Conservation (phyloP, 2,113 vertebrate species). For the Micronycteris hirsuta region DNA sequence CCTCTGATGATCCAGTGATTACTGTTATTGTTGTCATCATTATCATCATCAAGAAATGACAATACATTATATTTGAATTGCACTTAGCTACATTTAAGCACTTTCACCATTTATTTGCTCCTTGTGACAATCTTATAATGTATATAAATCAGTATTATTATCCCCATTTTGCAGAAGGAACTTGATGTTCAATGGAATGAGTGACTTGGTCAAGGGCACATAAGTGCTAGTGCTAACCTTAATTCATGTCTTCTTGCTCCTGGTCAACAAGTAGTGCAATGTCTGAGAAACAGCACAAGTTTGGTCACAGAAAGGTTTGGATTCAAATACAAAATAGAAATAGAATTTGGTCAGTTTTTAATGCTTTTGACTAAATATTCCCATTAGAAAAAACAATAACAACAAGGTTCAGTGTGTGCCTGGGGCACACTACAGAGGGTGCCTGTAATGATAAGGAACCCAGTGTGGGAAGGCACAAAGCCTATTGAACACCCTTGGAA, state of each 20-base stretch:
- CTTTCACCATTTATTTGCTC: background rate
- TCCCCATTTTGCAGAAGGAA: background rate
- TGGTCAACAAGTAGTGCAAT: background rate
- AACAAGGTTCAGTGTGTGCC: background rate
- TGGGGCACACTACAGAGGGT: background rate
- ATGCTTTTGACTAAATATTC: background rate
- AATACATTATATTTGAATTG: background rate
- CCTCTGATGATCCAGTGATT: background rate
- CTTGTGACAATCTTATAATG: background rate
- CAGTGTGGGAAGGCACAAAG: background rate
- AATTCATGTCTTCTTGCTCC: background rate
- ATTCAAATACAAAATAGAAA: background rate
- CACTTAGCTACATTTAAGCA: background rate
- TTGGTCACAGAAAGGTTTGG: background rate
- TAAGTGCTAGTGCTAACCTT: background rate
- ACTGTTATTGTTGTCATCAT: background rate
- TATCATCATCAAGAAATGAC: background rate
- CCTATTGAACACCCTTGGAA: background rate
- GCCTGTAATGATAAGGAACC: background rate
- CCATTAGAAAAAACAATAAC: background rate
- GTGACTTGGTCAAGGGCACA: background rate
- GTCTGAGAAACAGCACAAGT: background rate
- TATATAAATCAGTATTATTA: background rate
- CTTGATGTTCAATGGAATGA: background rate
- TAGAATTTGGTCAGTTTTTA: background rate